Conservation (phyloP, 2,797 vertebrate species). For the Melanotaenia nigrans region DNA sequence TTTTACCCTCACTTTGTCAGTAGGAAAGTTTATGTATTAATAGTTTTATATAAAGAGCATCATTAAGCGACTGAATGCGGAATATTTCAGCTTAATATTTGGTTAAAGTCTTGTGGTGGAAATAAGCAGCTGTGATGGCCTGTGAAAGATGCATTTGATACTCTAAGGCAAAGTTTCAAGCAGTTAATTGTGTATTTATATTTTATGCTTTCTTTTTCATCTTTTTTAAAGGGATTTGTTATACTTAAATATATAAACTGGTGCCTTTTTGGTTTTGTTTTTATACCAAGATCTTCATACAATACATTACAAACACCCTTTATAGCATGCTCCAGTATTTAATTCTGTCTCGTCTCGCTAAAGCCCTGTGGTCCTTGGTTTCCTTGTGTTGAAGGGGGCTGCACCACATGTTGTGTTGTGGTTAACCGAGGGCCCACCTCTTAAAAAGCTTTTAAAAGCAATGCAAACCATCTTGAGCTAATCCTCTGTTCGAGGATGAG, state of each 20-base stretch:
- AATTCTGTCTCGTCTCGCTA: conserved; percentile 24
- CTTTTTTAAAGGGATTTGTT: conserved; percentile 8
- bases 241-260: conserved; percentile 13
- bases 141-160: conserved; percentile 1
- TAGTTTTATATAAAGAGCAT: conserved; percentile 12
- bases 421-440: conserved; percentile 70
- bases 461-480: conserved; percentile 76
- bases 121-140: conserved; percentile 7
- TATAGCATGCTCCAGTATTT: conserved; percentile 41
- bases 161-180: background rate
- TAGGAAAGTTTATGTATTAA: conserved; percentile 9
- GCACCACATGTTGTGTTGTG: conserved; percentile 70
- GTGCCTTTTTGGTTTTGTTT: conserved; percentile 31
- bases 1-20: conserved; percentile 14
- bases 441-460: conserved; percentile 65
- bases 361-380: conserved; percentile 45
- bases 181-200: background rate
- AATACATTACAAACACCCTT: background rate
- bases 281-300: conserved; percentile 14
- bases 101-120: conserved; percentile 1
- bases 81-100: conserved; percentile 9
- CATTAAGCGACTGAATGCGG: background rate
- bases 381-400: conserved; percentile 27
- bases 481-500: conserved; percentile 66
- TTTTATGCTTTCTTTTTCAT: background rate